Conservation (phyloP, 2,113 vertebrate species). For the Arizona elegans region DNA sequence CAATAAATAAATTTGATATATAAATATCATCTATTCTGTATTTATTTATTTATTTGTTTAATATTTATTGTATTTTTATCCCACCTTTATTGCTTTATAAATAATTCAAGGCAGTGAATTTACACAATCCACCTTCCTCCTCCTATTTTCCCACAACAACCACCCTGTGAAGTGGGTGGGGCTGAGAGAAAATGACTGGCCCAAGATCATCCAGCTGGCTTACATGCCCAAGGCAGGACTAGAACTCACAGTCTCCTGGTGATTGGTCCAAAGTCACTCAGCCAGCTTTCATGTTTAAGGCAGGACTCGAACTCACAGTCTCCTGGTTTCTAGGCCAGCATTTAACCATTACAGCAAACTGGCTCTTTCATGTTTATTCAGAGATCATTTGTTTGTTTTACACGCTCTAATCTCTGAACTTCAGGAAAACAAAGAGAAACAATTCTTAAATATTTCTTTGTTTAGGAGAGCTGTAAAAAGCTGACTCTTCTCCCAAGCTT, state of each 20-base stretch:
- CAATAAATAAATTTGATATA: neutral
- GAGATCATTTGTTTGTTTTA: neutral
- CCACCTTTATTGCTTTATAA: too few relatives aligned
- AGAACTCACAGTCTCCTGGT: neutral
- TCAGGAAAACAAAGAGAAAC: too few relatives aligned
- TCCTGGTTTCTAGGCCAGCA: neutral
- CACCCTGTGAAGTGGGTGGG: too few relatives aligned
- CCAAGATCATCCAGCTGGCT: neutral
- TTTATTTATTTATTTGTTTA: too few relatives aligned
- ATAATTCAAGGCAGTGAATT: too few relatives aligned
- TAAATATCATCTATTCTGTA: neutral
- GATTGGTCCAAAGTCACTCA: neutral
- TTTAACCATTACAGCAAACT: neutral
- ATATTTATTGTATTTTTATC: too few relatives aligned
- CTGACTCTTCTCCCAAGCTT: neutral
- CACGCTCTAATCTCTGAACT: neutral
- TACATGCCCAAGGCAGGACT: neutral
- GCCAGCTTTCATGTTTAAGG: neutral
- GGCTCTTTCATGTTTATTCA: neutral
- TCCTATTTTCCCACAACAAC: too few relatives aligned
- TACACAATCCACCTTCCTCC: too few relatives aligned
- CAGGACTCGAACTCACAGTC: neutral
- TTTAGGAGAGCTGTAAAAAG: neutral
- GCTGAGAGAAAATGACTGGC: neutral
- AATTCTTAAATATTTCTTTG: neutral